Conservation (phyloP, 2,797 vertebrate species). For the Emys orbicularis region DNA sequence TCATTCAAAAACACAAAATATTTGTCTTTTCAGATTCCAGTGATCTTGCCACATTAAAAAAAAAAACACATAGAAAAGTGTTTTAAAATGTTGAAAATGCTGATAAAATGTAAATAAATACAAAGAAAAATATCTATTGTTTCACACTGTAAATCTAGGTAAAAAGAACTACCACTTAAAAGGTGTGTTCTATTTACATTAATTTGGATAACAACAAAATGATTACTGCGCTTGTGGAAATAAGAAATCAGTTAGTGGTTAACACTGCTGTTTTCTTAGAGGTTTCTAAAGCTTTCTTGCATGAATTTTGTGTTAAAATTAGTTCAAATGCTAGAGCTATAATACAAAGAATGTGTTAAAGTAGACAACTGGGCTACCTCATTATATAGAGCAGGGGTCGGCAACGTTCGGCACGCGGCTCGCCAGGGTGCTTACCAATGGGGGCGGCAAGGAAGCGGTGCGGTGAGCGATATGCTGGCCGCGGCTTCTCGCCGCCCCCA, state of each 20-base stretch:
- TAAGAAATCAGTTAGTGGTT: neutral
- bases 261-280: conserved; percentile 11
- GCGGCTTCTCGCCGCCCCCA: too few relatives aligned
- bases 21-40: neutral
- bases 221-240: neutral
- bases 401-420: too few relatives aligned
- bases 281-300: neutral
- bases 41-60: neutral
- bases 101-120: neutral
- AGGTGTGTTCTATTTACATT: neutral
- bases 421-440: too few relatives aligned
- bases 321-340: neutral
- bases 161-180: neutral
- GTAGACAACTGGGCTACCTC: neutral
- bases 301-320: conserved; percentile 19
- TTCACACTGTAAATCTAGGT: neutral
- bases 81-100: conserved; percentile 4
- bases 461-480: too few relatives aligned
- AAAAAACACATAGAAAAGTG: neutral
- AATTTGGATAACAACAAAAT: neutral
- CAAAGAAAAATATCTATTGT: neutral
- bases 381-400: neutral
- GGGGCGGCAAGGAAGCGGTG: too few relatives aligned
- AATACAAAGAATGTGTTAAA: neutral
- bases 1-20: neutral